Percentiles rank a stretch among this genome's conserved stretches.
Conservation (phyloP, 2,797 vertebrate species). For the Labroides dimidiatus region DNA sequence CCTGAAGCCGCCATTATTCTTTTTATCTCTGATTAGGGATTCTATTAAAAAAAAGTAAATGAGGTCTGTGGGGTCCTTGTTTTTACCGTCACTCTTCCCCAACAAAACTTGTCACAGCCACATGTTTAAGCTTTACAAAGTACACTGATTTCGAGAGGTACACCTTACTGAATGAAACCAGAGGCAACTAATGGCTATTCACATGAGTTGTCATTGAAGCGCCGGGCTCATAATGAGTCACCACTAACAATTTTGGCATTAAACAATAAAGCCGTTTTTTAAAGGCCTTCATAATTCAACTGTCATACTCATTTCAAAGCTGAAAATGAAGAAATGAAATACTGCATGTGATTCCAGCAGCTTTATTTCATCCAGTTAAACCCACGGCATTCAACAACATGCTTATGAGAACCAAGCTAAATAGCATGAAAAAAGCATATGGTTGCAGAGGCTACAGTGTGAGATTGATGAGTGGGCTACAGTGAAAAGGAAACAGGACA, state of each 20-base stretch:
- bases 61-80: constrained; percentile 64
- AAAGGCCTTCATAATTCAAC: not conserved
- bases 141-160: constrained; percentile 20
- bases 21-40: constrained; percentile 74
- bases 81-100: constrained; percentile 2
- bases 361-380: constrained; percentile 1
- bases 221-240: constrained; percentile 3
- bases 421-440: constrained; percentile 11
- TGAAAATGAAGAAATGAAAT: not conserved
- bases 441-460: constrained; percentile 11
- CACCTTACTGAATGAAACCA: constrained; percentile 26
- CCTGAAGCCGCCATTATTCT: constrained; percentile 70
- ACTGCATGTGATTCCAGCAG: not conserved
- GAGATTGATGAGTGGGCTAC: not conserved
- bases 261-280: constrained; percentile 2
- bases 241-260: not conserved
- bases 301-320: not conserved
- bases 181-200: constrained; percentile 13
- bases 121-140: constrained; percentile 33
- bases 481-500: constrained; percentile 9
- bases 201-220: constrained; percentile 24
- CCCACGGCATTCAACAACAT: not conserved
- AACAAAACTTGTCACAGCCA: constrained; percentile 25
- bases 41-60: constrained; percentile 77
- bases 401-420: not conserved